Percentiles rank a stretch among this genome's conserved stretches.
These are phyloP conservation scores for Rugalucina vietnamica DNA, from an alignment of 2,888 invertebrate genomes.

Conservation along the genomic window DNA sequence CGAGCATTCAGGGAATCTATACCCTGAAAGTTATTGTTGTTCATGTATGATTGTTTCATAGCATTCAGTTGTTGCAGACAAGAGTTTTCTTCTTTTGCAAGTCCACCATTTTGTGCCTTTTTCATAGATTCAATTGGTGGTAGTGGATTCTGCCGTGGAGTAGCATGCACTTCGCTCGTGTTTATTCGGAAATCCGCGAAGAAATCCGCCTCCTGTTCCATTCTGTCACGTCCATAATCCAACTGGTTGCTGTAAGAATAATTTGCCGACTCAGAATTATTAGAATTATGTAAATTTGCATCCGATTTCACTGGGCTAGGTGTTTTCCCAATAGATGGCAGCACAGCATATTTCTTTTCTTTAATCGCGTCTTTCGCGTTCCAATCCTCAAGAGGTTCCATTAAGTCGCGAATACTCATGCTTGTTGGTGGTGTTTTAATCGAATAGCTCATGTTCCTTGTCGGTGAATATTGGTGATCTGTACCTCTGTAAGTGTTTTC, in stretches of 20 bases:
- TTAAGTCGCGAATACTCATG: conserved; percentile 63
- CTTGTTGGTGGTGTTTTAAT: conserved; percentile 54
- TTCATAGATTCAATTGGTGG: conserved; percentile 48
- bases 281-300: background rate
- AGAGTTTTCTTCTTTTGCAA: background rate
- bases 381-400: conserved; percentile 67
- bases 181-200: conserved; percentile 71
- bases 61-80: background rate
- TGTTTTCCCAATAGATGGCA: conserved; percentile 69
- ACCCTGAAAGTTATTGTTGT: background rate
- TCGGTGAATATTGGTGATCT: background rate
- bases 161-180: conserved; percentile 62
- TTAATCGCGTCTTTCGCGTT: conserved; percentile 49
- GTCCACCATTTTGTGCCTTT: background rate
- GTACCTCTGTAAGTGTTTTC: background rate
- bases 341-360: conserved; percentile 72
- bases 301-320: conserved; percentile 26
- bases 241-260: conserved; percentile 66
- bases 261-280: conserved; percentile 14
- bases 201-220: conserved; percentile 72
- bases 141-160: conserved; percentile 66
- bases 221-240: conserved; percentile 70
- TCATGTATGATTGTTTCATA: background rate
- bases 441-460: background rate
- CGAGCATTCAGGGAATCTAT: background rate